These are phyloP conservation scores for Mythimna impura DNA, from an alignment of 2,888 invertebrate species.

Conservation along the genomic window DNA sequence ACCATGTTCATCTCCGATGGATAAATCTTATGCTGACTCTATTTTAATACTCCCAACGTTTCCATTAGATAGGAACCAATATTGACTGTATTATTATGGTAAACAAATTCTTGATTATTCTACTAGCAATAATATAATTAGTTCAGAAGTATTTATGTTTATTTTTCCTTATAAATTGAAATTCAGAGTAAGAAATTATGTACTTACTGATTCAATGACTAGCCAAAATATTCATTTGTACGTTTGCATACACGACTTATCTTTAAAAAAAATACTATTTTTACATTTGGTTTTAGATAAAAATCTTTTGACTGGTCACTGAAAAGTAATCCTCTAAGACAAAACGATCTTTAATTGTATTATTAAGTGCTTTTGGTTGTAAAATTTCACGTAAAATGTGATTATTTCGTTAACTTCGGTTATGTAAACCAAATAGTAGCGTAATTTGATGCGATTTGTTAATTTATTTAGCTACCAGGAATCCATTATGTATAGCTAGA, in stretches of 20 bases:
- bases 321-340: not conserved
- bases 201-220: conserved; percentile 7
- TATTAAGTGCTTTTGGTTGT: conserved; percentile 30
- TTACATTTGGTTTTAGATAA: conserved; percentile 1
- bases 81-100: conserved; percentile 15
- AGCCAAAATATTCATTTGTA: not conserved
- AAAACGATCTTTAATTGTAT: conserved; percentile 13
- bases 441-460: conserved; percentile 72
- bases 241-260: not conserved
- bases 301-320: conserved; percentile 6
- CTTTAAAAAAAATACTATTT: not conserved
- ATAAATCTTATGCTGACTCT: not conserved
- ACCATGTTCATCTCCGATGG: not conserved
- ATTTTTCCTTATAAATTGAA: conserved; percentile 15
- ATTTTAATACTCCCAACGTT: conserved; percentile 15
- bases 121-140: conserved; percentile 13
- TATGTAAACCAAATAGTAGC: conserved; percentile 75
- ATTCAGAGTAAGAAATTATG: not conserved
- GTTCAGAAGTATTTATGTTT: conserved; percentile 6
- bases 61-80: conserved; percentile 11
- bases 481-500: conserved; percentile 75
- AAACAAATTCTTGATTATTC: conserved; percentile 16
- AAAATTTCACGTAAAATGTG: conserved; percentile 19
- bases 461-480: conserved; percentile 72
- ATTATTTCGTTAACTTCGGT: conserved; percentile 28